Evolutionary conservation across 1,140 invertebrate species (phyloP), one percentile per base, ranked within the genome.

Genomic region (Aphaenogaster ashmeadi): DNA sequence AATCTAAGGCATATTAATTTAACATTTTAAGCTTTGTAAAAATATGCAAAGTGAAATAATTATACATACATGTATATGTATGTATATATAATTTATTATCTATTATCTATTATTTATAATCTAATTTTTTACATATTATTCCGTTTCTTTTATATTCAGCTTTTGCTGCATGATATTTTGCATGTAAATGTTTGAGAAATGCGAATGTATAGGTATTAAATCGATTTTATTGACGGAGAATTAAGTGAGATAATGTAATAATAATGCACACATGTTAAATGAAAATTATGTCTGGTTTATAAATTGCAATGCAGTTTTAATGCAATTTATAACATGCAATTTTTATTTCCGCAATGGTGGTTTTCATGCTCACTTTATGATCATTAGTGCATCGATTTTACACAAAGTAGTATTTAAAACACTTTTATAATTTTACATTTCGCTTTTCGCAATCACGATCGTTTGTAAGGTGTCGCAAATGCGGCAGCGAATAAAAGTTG

Each of bases 401-500:
- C 7, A 15, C 52, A 1, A 50, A 3, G 5, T 2, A 2, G 9
- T 18, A n/a, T 44, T 33, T 56, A n/a, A 72, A 21, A 33, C 7
- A 2, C 50, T 15, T 72, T 33, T 72, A 4, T n/a, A 56, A 27
- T 13, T 72, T 56, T 72, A 74, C 41, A 74, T 13, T n/a, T 72
- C 3, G 27, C 38, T 44, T n/a, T 74, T 47, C 21, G 44, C 18
- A 21, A 38, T 71, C 41, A 21, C 6, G 41, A 36, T 18, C 54
- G 44, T 54, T 67, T 69, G 62, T 54, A 44, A 18, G 78, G 8
- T 54, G 21, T 80, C 21, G 67, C 27, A 33, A 71, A 11, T 33
- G 15, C 38, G 52, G 33, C 18, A 47, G 21, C 38, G 69, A 60
- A 84, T 75, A 60, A 74, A 80, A 75, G 33, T 75, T 47, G 33